These are phyloP conservation scores for Heliopora coerulea DNA, from an alignment of 92 coral and sea anemone species.

Conservation along the genomic window DNA sequence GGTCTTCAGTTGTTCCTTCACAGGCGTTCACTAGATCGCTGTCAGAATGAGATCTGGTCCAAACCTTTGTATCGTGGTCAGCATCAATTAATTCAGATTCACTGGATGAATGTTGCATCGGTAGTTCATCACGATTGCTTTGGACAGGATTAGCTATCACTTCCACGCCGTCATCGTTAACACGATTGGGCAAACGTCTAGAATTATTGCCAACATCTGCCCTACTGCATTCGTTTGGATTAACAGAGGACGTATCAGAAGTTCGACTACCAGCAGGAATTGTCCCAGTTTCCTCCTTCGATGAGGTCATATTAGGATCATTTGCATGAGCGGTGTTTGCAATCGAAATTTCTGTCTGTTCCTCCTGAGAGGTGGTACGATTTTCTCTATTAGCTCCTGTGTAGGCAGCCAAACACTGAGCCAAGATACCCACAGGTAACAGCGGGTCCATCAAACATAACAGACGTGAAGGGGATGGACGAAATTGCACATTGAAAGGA, in stretches of 20 bases:
- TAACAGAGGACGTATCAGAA: background rate
- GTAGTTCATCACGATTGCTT: background rate
- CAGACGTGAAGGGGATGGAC: conserved; percentile 90
- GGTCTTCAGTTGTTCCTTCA: background rate
- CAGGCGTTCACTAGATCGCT: background rate
- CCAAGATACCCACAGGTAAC: conserved; percentile 77
- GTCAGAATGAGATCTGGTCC: conserved; percentile 18
- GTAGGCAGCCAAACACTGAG: conserved; percentile 83
- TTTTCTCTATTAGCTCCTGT: conserved; percentile 52
- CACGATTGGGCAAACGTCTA: background rate
- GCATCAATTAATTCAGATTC: conserved; percentile 5
- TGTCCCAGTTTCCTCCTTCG: conserved; percentile 30
- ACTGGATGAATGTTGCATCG: conserved; percentile 3
- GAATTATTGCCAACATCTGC: background rate
- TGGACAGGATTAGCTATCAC: conserved; percentile 24
- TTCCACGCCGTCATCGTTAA: background rate
- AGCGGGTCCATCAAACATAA: conserved; percentile 88
- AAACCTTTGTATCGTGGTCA: background rate
- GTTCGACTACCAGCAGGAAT: background rate
- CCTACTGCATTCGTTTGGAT: conserved; percentile 25
- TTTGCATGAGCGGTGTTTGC: conserved; percentile 10
- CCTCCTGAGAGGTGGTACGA: background rate
- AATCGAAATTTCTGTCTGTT: background rate
- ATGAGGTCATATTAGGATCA: conserved; percentile 46
- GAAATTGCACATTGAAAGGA: conserved; percentile 89